Evolutionary conservation across 2,888 invertebrate species (phyloP).

Genomic region (Nomada ruficornis): DNA sequence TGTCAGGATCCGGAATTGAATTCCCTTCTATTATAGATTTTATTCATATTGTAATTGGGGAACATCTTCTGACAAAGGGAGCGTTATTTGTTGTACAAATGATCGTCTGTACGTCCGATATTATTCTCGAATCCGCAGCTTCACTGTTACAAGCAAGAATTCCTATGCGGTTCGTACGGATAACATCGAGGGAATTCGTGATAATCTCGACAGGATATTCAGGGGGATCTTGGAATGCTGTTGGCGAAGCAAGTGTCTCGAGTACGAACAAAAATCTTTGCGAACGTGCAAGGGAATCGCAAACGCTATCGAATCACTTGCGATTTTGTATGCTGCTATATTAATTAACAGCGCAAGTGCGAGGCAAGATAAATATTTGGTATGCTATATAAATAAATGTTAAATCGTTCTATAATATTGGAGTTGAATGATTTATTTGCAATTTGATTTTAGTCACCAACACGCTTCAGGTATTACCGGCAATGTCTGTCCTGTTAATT

Average conservation of each 20-base stretch:
- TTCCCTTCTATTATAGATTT: not conserved
- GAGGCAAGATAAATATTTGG: too few species aligned
- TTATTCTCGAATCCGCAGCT: not conserved
- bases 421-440: too few species aligned
- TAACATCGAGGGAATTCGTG: not conserved
- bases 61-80: not conserved
- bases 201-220: not conserved
- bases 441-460: too few species aligned
- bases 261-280: too few species aligned
- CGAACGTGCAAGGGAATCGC: too few species aligned
- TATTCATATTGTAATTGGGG: conserved; percentile 6
- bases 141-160: not conserved
- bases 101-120: not conserved
- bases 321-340: too few species aligned
- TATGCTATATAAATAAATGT: too few species aligned
- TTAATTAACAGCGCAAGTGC: too few species aligned
- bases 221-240: not conserved
- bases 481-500: too few species aligned
- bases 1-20: conserved; percentile 1
- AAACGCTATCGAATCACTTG: too few species aligned
- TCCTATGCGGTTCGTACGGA: not conserved
- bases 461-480: too few species aligned
- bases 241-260: not conserved
- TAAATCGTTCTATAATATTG: too few species aligned
- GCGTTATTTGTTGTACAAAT: not conserved